A percentile compares a stretch with the other conserved stretches of the same genome.
Conservation (phyloP, 2,797 vertebrate genomes). For the Pangasius krempfi region DNA sequence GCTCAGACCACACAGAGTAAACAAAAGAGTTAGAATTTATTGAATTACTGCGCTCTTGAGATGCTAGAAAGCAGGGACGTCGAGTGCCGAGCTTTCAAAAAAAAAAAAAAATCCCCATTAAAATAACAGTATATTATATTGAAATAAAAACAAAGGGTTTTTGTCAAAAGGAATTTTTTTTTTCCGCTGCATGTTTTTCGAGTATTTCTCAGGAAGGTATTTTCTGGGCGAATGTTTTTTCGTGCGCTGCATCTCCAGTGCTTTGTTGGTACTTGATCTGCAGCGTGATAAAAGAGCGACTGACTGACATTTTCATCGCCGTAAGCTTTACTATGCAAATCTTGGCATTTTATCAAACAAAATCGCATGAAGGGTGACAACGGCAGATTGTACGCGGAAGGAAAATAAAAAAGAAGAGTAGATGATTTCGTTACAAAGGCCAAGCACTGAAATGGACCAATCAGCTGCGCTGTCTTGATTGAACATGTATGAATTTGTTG, state of each 20-base stretch:
- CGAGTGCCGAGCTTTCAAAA: background rate
- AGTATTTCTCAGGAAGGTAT: background rate
- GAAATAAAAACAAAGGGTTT: background rate
- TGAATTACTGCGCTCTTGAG: background rate
- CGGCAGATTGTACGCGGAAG: too few species aligned
- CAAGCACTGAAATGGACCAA: background rate
- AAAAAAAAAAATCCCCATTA: background rate
- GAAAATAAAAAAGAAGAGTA: background rate
- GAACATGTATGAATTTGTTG: background rate
- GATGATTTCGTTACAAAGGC: background rate
- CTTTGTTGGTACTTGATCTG: background rate
- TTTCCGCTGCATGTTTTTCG: background rate
- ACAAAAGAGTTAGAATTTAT: background rate
- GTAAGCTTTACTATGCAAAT: slow-evolving; percentile 10
- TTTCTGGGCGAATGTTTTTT: background rate
- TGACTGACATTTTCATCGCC: background rate
- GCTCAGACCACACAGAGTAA: background rate
- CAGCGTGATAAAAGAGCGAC: background rate
- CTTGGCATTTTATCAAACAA: slow-evolving; percentile 18
- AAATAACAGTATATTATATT: too few species aligned
- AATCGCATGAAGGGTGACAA: background rate
- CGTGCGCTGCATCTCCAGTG: background rate
- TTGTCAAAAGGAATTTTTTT: background rate
- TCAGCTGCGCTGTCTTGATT: background rate
- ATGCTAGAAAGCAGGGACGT: background rate